Evolutionary conservation across 2,113 vertebrate genomes (phyloP).

Genomic region (Dasyprocta punctata): DNA sequence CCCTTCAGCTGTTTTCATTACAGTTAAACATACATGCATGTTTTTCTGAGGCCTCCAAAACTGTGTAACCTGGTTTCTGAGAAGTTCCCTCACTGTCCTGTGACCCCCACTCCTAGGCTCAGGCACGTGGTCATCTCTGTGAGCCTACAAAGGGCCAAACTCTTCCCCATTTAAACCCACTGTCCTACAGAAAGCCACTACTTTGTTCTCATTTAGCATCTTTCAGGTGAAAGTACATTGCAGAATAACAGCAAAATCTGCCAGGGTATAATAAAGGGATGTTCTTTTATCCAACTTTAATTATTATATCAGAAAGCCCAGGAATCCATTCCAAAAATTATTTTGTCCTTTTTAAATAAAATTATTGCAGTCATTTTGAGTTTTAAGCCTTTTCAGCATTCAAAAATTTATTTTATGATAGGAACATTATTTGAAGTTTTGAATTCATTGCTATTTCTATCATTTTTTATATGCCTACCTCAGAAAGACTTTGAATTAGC

Average conservation of each 20-base stretch:
- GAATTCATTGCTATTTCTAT: slow-evolving; percentile 11
- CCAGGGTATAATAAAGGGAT: background rate
- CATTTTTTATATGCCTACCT: background rate
- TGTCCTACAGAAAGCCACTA: background rate
- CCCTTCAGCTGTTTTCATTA: background rate
- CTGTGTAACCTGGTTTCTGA: background rate
- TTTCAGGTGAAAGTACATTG: background rate
- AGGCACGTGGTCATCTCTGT: background rate
- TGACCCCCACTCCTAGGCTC: background rate
- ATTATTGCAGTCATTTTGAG: background rate
- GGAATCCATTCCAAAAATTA: background rate
- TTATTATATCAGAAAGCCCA: background rate
- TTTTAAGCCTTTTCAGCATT: background rate
- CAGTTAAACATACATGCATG: background rate
- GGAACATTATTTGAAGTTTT: background rate
- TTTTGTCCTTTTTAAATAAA: slow-evolving; percentile 33
- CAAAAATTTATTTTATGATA: background rate
- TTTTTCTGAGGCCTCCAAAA: background rate
- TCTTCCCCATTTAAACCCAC: background rate
- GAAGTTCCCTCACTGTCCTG: background rate
- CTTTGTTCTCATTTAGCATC: background rate
- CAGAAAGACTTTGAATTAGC: background rate
- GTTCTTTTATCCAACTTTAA: background rate
- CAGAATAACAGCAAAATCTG: background rate
- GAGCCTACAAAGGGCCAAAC: background rate